Percentiles rank a stretch among this genome's conserved stretches.
Conservation (phyloP, 2,113 vertebrate species). For the Xenopus borealis region DNA sequence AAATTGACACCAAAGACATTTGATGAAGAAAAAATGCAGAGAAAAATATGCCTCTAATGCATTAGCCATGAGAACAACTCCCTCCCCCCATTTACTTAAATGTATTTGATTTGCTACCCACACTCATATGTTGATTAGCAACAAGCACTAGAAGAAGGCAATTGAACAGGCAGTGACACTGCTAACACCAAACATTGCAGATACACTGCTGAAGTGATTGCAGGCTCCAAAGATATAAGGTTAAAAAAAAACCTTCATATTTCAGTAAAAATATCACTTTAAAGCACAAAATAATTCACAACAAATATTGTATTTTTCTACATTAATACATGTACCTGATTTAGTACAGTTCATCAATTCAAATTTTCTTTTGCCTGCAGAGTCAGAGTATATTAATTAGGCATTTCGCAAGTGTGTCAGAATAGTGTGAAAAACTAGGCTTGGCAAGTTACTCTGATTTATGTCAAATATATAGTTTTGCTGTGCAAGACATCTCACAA, state of each 20-base stretch:
- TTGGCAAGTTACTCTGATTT: conserved; percentile 5
- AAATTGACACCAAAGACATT: too few relatives aligned
- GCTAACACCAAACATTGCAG: too few relatives aligned
- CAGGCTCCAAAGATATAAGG: too few relatives aligned
- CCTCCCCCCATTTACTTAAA: too few relatives aligned
- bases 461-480: conserved; percentile 25
- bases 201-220: too few relatives aligned
- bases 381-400: conserved; percentile 37
- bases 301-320: conserved; percentile 15
- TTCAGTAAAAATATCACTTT: neutral
- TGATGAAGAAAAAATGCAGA: too few relatives aligned
- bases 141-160: too few relatives aligned
- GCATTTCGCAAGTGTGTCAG: neutral
- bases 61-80: too few relatives aligned
- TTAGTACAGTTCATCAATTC: conserved; percentile 29
- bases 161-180: too few relatives aligned
- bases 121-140: too few relatives aligned
- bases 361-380: conserved; percentile 35
- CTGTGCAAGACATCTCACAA: conserved; percentile 13
- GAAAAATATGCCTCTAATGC: too few relatives aligned
- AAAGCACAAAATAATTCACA: conserved; percentile 18
- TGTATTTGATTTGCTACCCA: too few relatives aligned
- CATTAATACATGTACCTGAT: conserved; percentile 7
- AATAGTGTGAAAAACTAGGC: conserved; percentile 12
- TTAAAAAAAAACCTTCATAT: neutral